These are phyloP conservation scores for Medauroidea extradentata DNA, from an alignment of 1,140 invertebrate species.

Conservation along the genomic window DNA sequence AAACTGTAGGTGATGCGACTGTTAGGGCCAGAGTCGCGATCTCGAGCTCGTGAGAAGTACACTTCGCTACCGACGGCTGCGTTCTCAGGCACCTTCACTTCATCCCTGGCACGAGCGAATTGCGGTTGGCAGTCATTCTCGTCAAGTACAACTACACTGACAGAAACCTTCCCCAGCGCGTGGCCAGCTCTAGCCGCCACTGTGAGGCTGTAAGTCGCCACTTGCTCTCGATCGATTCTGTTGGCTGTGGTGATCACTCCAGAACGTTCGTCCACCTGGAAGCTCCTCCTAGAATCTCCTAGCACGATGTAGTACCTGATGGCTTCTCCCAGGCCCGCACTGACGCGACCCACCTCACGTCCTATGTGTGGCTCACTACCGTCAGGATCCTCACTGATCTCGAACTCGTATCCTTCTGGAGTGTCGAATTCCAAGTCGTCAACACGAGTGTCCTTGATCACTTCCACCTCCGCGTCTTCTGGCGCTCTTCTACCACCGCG, in stretches of 20 bases:
- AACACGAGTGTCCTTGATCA: constrained; percentile 65
- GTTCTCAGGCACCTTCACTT: constrained; percentile 76
- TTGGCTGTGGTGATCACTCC: constrained; percentile 76
- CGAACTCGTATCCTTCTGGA: constrained; percentile 72
- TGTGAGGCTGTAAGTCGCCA: constrained; percentile 68
- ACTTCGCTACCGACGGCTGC: constrained; percentile 89
- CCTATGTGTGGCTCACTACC: constrained; percentile 50
- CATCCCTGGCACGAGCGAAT: constrained; percentile 71
- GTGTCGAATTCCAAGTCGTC: constrained; percentile 68
- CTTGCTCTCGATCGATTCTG: constrained; percentile 79
- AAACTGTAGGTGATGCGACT: constrained; percentile 76
- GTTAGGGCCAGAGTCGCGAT: constrained; percentile 80
- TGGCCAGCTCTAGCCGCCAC: constrained; percentile 66
- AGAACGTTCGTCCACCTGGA: constrained; percentile 68
- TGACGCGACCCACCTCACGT: constrained; percentile 71
- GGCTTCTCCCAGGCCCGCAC: constrained; percentile 47
- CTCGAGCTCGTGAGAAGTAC: constrained; percentile 76
- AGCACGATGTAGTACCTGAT: constrained; percentile 72
- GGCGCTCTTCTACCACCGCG: constrained; percentile 62
- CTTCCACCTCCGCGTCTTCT: constrained; percentile 75
- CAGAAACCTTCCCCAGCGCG: constrained; percentile 64
- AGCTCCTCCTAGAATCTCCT: constrained; percentile 73
- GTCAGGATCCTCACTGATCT: constrained; percentile 69
- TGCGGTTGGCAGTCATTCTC: constrained; percentile 88
- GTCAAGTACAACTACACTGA: constrained; percentile 82